Evolutionary conservation across 2,888 invertebrate genomes (phyloP), one percentile per base, ranked within the genome.

Genomic region (Halocaridina rubra): DNA sequence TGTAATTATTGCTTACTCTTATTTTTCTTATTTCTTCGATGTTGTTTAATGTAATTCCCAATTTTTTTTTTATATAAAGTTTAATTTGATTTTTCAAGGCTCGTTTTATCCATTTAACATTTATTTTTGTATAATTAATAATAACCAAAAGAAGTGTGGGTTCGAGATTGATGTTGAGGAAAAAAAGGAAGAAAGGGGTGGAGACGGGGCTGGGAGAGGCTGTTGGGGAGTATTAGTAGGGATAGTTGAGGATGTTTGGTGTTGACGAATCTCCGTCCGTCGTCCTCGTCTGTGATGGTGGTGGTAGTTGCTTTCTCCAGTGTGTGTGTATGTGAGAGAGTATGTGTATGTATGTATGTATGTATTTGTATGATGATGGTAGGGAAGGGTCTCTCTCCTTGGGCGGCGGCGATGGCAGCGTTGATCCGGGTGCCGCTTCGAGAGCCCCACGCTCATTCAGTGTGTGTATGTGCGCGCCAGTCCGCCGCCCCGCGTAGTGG

Each of bases 371-470:
- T 33, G 7, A 3, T 32, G 2, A 22, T 32, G 33, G n/a, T 72
- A 33, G 33, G 32, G 30, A 16, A 1, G 53, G 53, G 19, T n/a
- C 53, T 13, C n/a, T n/a, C n/a, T n/a, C n/a, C n/a, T n/a, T n/a
- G 81, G 61, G 27, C n/a, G 30, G 24, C 8, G 57, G 39, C 19
- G 76, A 71, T 76, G 69, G 81, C 81, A 69, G 81, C 59, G 81
- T 46, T 53, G 77, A 69, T 53, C 81, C 81, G 33, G 39, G 57
- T 39, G 76, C 22, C 30, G 57, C 39, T 19, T 46, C 33, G 22
- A 46, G 81, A 82, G 81, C 81, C 81, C 81, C 81, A 82, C 81
- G 81, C 81, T 82, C 81, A 82, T 82, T 82, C 81, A 82, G 81
- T 69, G 81, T 82, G 77, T 82, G 76, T 76, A 76, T 67, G 81